A percentile compares a stretch with the other conserved stretches of the same genome.
Conservation (phyloP, 2,888 invertebrate species). For the Drosophila hawaiiensis region DNA sequence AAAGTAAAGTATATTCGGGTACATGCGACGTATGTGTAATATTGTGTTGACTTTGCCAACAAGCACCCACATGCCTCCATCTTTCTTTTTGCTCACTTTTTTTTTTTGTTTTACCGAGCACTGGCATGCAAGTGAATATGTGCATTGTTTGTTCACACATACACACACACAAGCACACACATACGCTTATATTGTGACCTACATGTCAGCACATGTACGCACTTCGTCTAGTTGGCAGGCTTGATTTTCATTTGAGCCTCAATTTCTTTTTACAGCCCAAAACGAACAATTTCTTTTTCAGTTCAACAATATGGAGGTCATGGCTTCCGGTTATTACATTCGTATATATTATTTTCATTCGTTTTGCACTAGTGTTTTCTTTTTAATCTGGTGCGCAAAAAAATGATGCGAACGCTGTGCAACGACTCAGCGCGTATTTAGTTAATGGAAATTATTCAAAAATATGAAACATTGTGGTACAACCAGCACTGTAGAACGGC, state of each 20-base stretch:
- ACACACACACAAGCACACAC: conserved; percentile 17
- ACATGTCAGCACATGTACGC: conserved; percentile 48
- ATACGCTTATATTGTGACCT: conserved; percentile 38
- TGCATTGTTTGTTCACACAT: conserved; percentile 55
- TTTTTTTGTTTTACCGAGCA: conserved; percentile 8
- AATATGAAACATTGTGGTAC: conserved; percentile 37
- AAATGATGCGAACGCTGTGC: conserved; percentile 13
- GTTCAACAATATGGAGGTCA: conserved; percentile 62
- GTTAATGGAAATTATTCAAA: conserved; percentile 73
- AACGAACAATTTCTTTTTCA: conserved; percentile 31
- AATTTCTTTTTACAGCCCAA: conserved; percentile 52
- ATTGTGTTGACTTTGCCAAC: conserved; percentile 68
- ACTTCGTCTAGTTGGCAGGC: conserved; percentile 57
- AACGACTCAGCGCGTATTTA: conserved; percentile 51
- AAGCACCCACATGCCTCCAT: conserved; percentile 38
- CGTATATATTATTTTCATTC: conserved; percentile 29
- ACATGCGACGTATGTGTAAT: conserved; percentile 55
- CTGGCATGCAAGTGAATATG: conserved; percentile 44
- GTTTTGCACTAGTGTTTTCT: conserved; percentile 10
- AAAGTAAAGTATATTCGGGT: conserved; percentile 38
- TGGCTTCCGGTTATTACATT: conserved; percentile 54
- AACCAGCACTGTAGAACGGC: conserved; percentile 10
- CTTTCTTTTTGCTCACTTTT: neutral
- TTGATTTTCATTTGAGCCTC: conserved; percentile 65
- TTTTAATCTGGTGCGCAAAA: conserved; percentile 16